Evolutionary conservation across 2,888 invertebrate species (phyloP).

Genomic region (Dilophus febrilis): DNA sequence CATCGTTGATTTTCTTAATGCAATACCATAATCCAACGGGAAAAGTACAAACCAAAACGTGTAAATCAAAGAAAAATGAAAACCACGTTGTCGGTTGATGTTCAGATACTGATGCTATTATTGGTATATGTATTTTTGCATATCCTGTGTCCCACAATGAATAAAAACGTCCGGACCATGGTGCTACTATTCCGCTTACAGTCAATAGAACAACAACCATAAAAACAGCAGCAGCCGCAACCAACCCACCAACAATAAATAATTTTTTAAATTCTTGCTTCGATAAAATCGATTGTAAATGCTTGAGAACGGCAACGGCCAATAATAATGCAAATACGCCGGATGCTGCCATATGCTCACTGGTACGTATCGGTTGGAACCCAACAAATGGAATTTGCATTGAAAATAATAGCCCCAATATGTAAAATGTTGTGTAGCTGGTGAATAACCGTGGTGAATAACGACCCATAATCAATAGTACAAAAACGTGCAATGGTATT

Average conservation of each 20-base stretch:
- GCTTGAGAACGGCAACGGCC: conserved; percentile 71
- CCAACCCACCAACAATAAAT: conserved; percentile 58
- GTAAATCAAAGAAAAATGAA: conserved; percentile 96
- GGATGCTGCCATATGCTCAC: conserved; percentile 98
- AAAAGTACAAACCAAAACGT: conserved; percentile 89
- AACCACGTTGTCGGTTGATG: conserved; percentile 99
- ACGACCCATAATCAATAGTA: conserved; percentile 83
- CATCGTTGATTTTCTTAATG: conserved; percentile 93
- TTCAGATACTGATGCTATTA: conserved; percentile 97
- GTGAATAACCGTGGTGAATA: conserved; percentile 83
- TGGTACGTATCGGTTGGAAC: conserved; percentile 96
- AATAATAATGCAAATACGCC: conserved; percentile 91
- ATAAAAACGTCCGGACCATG: conserved; percentile 73
- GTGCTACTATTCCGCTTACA: conserved; percentile 86
- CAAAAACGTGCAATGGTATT: conserved; percentile 95
- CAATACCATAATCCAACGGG: conserved; percentile 99
- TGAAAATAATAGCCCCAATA: conserved; percentile 82
- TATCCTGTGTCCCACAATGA: conserved; percentile 99
- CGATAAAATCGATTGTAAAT: conserved; percentile 72
- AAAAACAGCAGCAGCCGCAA: conserved; percentile 66
- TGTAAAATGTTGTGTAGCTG: conserved; percentile 94
- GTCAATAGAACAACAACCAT: conserved; percentile 75
- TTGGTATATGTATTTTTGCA: conserved; percentile 98
- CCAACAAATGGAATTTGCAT: conserved; percentile 97
- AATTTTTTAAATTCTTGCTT: conserved; percentile 81